Evolutionary conservation across 2,797 vertebrate genomes (phyloP).

Genomic region (Masticophis lateralis): DNA sequence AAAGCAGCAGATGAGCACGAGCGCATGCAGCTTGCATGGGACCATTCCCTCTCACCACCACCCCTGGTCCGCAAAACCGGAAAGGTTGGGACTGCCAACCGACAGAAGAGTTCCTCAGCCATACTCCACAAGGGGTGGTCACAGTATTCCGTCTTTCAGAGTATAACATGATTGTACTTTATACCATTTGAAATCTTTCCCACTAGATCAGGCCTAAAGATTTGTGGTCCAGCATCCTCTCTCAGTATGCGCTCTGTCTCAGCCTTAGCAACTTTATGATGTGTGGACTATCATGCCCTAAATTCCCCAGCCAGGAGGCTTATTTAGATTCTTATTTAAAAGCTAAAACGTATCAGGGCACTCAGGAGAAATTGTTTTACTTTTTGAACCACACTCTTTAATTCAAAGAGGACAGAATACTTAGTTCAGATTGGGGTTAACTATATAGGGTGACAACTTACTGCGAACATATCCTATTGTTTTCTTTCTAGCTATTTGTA

Average conservation of each 20-base stretch:
- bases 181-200: not conserved
- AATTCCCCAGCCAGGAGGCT: not conserved
- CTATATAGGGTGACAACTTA: not conserved
- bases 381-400: not conserved
- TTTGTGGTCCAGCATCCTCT: not conserved
- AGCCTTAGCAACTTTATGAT: not conserved
- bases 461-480: not conserved
- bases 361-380: not conserved
- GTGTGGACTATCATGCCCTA: accelerated
- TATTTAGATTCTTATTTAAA: not conserved
- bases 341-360: not conserved
- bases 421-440: not conserved
- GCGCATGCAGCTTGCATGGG: not conserved
- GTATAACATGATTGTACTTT: not conserved
- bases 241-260: not conserved
- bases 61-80: not conserved
- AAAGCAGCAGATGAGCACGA: not conserved
- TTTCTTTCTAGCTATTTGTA: not conserved
- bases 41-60: too few relatives aligned
- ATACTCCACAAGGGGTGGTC: not conserved
- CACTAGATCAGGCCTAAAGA: not conserved
- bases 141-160: not conserved
- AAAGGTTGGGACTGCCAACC: not conserved
- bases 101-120: not conserved
- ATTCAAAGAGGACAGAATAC: not conserved